Percentiles rank a stretch among this genome's conserved stretches.
These are phyloP conservation scores for Patella pellucida DNA, from an alignment of 2,888 invertebrate species.

Conservation along the genomic window DNA sequence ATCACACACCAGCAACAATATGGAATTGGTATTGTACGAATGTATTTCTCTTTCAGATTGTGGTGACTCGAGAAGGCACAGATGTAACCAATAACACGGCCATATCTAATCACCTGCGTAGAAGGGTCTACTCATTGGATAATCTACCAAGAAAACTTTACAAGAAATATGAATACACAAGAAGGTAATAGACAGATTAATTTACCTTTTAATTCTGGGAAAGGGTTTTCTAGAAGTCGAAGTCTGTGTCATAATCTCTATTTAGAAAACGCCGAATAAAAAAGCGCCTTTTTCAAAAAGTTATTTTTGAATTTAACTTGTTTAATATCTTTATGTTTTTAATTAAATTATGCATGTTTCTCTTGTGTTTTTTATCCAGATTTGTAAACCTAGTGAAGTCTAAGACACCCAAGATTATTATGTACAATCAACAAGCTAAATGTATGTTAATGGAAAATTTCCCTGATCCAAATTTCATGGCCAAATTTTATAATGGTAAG, in stretches of 20 bases:
- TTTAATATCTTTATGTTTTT: too few species aligned
- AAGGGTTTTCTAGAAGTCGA: background rate
- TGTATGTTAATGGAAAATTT: conserved; percentile 2
- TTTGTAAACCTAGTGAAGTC: conserved; percentile 3
- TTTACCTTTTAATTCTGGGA: background rate
- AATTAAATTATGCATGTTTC: too few species aligned
- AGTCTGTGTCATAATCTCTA: background rate
- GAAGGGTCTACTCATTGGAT: background rate
- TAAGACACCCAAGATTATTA: conserved; percentile 1
- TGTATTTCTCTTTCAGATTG: too few species aligned
- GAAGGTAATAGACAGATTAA: background rate
- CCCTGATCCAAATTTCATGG: conserved; percentile 1
- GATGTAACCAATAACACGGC: too few species aligned
- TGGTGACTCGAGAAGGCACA: too few species aligned
- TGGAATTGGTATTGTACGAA: too few species aligned
- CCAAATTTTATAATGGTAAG: conserved; percentile 6
- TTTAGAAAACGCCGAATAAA: too few species aligned
- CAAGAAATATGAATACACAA: conserved; percentile 6
- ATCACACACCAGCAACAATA: too few species aligned
- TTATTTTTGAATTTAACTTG: too few species aligned
- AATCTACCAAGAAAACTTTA: background rate
- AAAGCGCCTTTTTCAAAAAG: too few species aligned
- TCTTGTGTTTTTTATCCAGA: background rate
- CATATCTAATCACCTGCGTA: too few species aligned
- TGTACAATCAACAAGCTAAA: conserved; percentile 5